phyloP scores from a whole-genome alignment of 2,113 vertebrate genomes.

The Elephas maximus region DNA sequence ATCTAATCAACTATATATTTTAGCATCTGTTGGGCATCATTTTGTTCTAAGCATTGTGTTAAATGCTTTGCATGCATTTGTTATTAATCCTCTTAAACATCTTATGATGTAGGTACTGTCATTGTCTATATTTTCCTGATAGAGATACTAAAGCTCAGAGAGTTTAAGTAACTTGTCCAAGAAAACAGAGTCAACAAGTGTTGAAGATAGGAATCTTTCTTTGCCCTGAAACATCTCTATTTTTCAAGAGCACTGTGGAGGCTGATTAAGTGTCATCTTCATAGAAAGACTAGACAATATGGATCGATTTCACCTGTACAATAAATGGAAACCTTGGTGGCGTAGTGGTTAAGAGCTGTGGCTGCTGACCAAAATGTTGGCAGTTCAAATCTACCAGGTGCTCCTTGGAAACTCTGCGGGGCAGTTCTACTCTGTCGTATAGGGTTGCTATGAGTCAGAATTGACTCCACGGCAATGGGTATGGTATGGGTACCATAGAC shows the following conservation, averaged over 20 bases:
- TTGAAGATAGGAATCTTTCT: not conserved
- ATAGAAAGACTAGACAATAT: not conserved
- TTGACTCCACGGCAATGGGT: too few species aligned
- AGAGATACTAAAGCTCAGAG: not conserved
- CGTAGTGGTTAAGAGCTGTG: too few species aligned
- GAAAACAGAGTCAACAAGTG: not conserved
- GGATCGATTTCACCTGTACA: not conserved
- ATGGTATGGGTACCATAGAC: not conserved
- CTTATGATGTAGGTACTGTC: not conserved
- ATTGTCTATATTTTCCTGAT: not conserved
- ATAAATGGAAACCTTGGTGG: not conserved
- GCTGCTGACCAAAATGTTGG: too few species aligned
- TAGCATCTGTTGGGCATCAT: not conserved
- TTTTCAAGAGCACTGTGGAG: not conserved
- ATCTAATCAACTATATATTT: too few species aligned
- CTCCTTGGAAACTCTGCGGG: too few species aligned
- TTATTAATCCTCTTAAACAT: not conserved
- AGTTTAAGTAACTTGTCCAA: not conserved
- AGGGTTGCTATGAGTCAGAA: too few species aligned
- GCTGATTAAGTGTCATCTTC: not conserved
- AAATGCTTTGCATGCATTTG: not conserved
- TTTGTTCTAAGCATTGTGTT: not conserved
- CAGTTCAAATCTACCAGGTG: too few species aligned
- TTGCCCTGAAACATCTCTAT: not conserved
- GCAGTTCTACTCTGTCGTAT: too few species aligned